Evolutionary conservation across 1,140 invertebrate species (phyloP).

Genomic region (Oedothorax gibbosus): DNA sequence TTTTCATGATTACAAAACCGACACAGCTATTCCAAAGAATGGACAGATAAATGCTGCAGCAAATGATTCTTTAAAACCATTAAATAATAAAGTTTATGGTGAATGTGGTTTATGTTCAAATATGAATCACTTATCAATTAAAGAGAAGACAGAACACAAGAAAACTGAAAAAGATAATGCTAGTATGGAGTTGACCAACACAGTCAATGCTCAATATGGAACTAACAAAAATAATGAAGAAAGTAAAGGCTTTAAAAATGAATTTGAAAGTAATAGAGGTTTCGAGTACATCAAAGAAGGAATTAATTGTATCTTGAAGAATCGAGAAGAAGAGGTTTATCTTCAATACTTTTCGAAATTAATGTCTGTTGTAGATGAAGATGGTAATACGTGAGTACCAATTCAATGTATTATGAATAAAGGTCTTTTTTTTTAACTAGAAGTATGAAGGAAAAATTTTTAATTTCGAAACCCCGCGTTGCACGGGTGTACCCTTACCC

Average conservation of each 20-base stretch:
- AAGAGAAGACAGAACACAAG: too few relatives aligned
- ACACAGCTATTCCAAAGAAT: too few relatives aligned
- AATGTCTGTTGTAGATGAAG: not conserved
- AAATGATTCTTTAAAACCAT: too few relatives aligned
- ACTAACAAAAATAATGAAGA: not conserved
- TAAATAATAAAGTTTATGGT: too few relatives aligned
- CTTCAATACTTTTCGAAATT: not conserved
- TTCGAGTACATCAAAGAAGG: not conserved
- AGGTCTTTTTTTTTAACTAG: too few relatives aligned
- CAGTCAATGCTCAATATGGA: not conserved
- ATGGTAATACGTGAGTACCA: slow-evolving; percentile 7
- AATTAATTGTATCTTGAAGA: not conserved
- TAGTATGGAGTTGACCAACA: not conserved
- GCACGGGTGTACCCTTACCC: too few relatives aligned
- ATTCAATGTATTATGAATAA: not conserved
- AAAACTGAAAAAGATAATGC: not conserved
- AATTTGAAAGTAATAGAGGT: not conserved
- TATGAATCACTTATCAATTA: not conserved
- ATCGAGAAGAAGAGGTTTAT: not conserved
- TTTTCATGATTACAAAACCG: too few relatives aligned
- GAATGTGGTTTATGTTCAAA: not conserved
- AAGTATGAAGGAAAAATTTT: not conserved
- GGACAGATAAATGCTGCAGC: too few relatives aligned
- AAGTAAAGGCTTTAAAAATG: not conserved
- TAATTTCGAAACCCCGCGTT: not conserved